Conservation (phyloP, 2,888 invertebrate species). For the Stenichneumon culpator region DNA sequence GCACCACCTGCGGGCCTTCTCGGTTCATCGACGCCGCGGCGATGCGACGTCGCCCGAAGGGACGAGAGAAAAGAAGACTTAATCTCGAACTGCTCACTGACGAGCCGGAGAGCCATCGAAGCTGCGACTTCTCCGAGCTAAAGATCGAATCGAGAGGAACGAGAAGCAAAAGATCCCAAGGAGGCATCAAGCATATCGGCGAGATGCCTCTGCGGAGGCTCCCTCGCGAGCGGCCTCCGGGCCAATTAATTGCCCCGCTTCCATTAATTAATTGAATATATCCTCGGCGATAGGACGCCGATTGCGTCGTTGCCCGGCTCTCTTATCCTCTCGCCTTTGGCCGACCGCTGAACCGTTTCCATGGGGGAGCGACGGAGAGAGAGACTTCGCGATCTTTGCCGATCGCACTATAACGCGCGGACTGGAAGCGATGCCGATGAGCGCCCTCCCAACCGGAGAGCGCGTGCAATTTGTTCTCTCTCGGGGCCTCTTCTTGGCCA, state of each 20-base stretch:
- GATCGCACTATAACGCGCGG: not conserved
- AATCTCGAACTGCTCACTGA: slow-evolving; percentile 73
- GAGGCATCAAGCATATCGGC: not conserved
- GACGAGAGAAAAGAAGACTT: slow-evolving; percentile 71
- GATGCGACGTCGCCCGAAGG: slow-evolving; percentile 41
- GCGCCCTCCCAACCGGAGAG: slow-evolving; percentile 32
- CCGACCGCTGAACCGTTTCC: slow-evolving; percentile 39
- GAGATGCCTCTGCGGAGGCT: slow-evolving; percentile 31
- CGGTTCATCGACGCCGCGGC: slow-evolving; percentile 64
- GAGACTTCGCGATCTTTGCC: slow-evolving; percentile 27
- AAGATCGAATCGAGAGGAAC: slow-evolving; percentile 44
- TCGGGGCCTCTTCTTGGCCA: slow-evolving; percentile 35
- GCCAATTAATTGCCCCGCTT: slow-evolving; percentile 80
- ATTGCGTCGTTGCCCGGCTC: slow-evolving; percentile 69
- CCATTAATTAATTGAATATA: slow-evolving; percentile 82
- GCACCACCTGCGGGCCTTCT: slow-evolving; percentile 62
- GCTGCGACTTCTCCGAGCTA: not conserved
- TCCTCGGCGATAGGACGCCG: slow-evolving; percentile 73
- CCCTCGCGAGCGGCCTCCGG: slow-evolving; percentile 21
- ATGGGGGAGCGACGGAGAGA: not conserved
- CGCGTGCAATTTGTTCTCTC: slow-evolving; percentile 64
- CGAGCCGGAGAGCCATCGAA: slow-evolving; percentile 50
- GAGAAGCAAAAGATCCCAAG: not conserved
- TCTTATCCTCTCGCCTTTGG: slow-evolving; percentile 54
- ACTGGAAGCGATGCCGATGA: not conserved